Percentiles rank a stretch among this genome's conserved stretches.
These are phyloP conservation scores for Planiliza haematocheilus DNA, from an alignment of 2,113 vertebrate species.

Conservation along the genomic window DNA sequence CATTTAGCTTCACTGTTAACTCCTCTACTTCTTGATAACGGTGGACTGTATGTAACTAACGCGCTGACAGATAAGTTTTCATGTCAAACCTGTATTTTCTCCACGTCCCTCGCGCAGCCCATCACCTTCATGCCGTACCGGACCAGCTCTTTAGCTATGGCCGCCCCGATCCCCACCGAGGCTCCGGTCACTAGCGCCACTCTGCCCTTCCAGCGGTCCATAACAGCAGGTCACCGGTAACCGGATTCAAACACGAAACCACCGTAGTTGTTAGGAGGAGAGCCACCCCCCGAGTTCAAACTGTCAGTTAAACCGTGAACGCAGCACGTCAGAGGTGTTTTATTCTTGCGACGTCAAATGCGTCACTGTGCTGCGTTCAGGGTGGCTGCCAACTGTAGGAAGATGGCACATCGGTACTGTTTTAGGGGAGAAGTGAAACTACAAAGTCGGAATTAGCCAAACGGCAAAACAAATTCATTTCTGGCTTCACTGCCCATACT, in stretches of 20 bases:
- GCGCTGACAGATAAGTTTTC: background rate
- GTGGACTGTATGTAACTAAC: no score
- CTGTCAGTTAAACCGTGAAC: background rate
- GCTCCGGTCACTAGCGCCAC: conserved; percentile 91
- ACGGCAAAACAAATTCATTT: no score
- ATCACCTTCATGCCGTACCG: conserved; percentile 88
- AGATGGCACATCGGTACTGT: no score
- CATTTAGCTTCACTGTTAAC: no score
- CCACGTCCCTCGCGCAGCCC: conserved; percentile 88
- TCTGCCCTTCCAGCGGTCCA: conserved; percentile 89
- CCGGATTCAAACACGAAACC: background rate
- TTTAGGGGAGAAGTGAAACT: no score
- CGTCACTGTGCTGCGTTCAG: conserved; percentile 18
- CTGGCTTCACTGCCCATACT: no score
- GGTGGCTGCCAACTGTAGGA: no score
- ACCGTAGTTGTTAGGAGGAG: background rate
- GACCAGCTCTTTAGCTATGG: conserved; percentile 85
- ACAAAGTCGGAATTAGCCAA: no score
- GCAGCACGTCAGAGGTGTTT: background rate
- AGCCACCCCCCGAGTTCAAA: background rate
- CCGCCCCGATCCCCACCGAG: conserved; percentile 89
- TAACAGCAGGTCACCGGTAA: conserved; percentile 41
- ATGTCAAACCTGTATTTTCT: conserved; percentile 85
- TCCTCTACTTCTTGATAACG: no score
- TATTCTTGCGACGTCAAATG: background rate